Conservation (phyloP, 2,797 vertebrate genomes). For the Fratercula arctica region DNA sequence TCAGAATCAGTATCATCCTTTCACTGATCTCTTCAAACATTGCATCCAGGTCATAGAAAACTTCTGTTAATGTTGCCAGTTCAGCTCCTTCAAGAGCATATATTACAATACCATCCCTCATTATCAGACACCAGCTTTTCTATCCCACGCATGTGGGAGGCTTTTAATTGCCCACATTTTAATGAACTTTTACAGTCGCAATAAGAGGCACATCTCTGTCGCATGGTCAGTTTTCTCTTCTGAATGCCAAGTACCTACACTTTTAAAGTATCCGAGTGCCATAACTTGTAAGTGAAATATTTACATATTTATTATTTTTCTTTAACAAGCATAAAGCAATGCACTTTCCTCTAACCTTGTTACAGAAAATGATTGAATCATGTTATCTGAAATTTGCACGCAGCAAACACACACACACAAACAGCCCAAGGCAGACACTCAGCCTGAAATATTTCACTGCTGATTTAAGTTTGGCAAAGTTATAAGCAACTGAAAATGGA, state of each 20-base stretch:
- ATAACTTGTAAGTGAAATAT: conserved; percentile 9
- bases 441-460: background rate
- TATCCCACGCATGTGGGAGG: background rate
- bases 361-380: conserved; percentile 2
- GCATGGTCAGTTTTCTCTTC: background rate
- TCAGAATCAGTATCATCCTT: background rate
- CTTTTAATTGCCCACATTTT: background rate
- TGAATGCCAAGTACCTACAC: background rate
- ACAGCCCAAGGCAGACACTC: background rate
- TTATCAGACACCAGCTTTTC: background rate
- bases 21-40: background rate
- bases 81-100: background rate
- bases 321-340: background rate
- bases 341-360: background rate
- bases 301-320: conserved; percentile 16
- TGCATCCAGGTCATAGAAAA: background rate
- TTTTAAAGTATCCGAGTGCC: background rate
- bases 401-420: background rate
- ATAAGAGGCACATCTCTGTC: background rate
- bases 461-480: background rate
- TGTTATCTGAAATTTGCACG: conserved; percentile 24
- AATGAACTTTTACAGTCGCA: background rate
- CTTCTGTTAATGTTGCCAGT: background rate
- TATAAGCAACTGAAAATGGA: background rate
- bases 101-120: background rate